phyloP scores from a whole-genome alignment of 2,797 vertebrate genomes.

The Phalanger gymnotis region DNA sequence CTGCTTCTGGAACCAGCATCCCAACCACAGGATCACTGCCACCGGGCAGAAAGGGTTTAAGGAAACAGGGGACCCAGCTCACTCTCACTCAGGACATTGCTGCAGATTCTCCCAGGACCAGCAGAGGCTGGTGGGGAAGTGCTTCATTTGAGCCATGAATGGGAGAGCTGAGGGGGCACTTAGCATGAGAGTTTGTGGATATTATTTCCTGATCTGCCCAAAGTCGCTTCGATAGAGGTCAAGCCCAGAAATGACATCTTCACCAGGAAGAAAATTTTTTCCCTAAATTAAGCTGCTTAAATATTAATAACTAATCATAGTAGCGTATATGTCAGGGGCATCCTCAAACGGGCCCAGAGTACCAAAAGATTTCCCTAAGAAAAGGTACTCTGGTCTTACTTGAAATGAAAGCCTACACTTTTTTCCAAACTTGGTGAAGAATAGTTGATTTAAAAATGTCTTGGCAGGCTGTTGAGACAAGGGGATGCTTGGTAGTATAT shows the following conservation, averaged over 20 bases:
- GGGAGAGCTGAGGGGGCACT: background rate
- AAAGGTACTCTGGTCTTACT: constrained; percentile 53
- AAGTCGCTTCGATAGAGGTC: constrained; percentile 11
- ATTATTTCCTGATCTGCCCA: constrained; percentile 32
- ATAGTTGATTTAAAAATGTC: constrained; percentile 57
- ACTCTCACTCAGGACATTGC: background rate
- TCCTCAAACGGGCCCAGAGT: constrained; percentile 21
- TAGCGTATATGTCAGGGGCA: background rate
- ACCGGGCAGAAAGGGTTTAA: background rate
- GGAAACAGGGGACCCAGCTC: constrained; percentile 6
- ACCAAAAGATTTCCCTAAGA: constrained; percentile 37
- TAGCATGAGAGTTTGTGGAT: background rate
- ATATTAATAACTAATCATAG: constrained; percentile 33
- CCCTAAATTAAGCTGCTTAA: constrained; percentile 13
- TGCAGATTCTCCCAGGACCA: constrained; percentile 14
- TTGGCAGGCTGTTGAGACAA: constrained; percentile 71
- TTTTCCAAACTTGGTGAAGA: constrained; percentile 75
- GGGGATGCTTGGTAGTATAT: constrained; percentile 61
- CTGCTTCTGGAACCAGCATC: background rate
- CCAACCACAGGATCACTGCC: background rate
- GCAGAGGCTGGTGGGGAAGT: background rate
- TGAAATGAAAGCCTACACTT: constrained; percentile 39
- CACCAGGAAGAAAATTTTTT: constrained; percentile 31
- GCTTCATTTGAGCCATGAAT: background rate
- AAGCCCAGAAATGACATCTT: constrained; percentile 22